Base-by-base conservation (phyloP, 1,140 invertebrate species). In the Aphelenchoides avenae region DNA sequence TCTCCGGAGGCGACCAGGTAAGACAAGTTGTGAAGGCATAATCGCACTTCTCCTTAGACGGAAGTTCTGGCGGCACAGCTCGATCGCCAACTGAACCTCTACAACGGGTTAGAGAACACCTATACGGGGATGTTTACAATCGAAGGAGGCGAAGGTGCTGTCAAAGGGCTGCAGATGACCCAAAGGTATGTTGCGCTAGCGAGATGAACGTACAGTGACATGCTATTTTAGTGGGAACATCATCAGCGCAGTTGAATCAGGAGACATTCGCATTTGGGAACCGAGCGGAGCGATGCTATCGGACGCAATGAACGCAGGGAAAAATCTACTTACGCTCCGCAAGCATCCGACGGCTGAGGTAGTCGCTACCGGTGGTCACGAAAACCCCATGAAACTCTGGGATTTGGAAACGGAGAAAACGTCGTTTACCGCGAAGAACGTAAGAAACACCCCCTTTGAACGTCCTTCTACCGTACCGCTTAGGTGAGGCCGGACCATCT, bases 341-440 rank as follows among this genome's bases (percentile, higher is more conserved):
- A 27, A 15, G 18, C 33, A 61, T 3, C 57, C 57, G 41, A 24
- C 20, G 18, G 15, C n/a, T 18, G 11, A 52, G 29, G n/a, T 61
- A 15, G 18, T 44, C n/a, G 53, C 55, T 9, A 47, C 57, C 11
- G 57, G 59, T 27, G 57, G 57, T 11, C 34, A 50, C 11, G 55
- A 58, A 29, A 55, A 57, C 49, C n/a, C 33, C 13, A 15, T 58
- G 22, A 58, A 58, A 39, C 11, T 60, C 11, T 58, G 57, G 57
- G 57, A 58, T 47, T 11, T 58, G 6, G 39, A 29, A 18, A 46
- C 18, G 2, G 18, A 31, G 5, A 15, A 34, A 15, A 30, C 36
- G 11, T 27, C 48, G 13, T 58, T 36, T 15, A 34, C 37, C 3
- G 55, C 55, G 22, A 61, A 62, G 31, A 58, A 58, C 42, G 55